Conservation (phyloP, 2,888 invertebrate species). For the Stenodema calcarata region DNA sequence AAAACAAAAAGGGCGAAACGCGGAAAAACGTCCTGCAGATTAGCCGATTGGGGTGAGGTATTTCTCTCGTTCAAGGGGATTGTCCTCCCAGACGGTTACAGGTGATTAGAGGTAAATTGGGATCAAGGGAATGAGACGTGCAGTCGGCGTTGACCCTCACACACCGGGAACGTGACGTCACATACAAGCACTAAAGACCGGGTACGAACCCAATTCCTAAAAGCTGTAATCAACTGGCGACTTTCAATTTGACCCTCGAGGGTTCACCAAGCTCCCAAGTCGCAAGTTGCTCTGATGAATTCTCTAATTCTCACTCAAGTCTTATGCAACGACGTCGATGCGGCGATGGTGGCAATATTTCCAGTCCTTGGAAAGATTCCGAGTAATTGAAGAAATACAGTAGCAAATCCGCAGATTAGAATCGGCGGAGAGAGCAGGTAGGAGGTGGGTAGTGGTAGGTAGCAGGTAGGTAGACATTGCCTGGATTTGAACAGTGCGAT, state of each 20-base stretch:
- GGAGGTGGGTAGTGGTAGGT: too few species aligned
- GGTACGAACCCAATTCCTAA: not conserved
- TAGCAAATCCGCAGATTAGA: too few species aligned
- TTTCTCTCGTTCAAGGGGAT: not conserved
- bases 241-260: not conserved
- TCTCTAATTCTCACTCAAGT: too few species aligned
- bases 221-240: not conserved
- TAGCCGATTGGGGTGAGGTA: not conserved
- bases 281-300: too few species aligned
- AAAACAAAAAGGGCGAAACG: not conserved
- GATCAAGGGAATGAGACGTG: not conserved
- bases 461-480: too few species aligned
- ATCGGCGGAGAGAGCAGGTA: too few species aligned
- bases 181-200: not conserved
- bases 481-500: too few species aligned
- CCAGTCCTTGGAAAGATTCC: too few species aligned
- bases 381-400: too few species aligned
- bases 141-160: not conserved
- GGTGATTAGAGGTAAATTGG: not conserved
- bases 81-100: not conserved
- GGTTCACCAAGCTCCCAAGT: too few species aligned
- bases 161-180: not conserved
- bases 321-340: too few species aligned
- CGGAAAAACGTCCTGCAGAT: not conserved
- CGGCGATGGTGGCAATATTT: too few species aligned